These are phyloP conservation scores for Podarcis cretensis DNA, from an alignment of 2,113 vertebrate genomes.

Conservation along the genomic window DNA sequence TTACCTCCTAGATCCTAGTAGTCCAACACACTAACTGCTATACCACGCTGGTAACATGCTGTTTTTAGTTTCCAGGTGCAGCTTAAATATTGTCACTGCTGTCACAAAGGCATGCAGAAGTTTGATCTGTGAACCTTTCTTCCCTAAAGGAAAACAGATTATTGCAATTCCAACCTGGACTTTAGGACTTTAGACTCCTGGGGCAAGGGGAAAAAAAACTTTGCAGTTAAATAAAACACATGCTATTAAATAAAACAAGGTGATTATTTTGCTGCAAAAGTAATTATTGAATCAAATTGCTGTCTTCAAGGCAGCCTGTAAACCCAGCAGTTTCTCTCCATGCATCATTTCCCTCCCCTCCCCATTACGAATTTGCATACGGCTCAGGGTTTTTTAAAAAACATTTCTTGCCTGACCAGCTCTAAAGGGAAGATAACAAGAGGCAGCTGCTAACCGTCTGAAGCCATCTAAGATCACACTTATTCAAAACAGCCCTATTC, in stretches of 20 bases:
- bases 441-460: not conserved
- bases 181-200: constrained; percentile 39
- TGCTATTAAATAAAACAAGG: constrained; percentile 35
- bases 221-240: constrained; percentile 61
- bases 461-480: not conserved
- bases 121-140: not conserved
- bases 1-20: no score
- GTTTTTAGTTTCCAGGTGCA: not conserved
- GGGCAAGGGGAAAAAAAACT: constrained; percentile 34
- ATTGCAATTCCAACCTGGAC: constrained; percentile 45
- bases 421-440: constrained; percentile 24
- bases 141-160: not conserved
- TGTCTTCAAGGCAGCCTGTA: constrained; percentile 60
- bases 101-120: not conserved
- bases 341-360: constrained; percentile 34
- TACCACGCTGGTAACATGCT: not conserved
- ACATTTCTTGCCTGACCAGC: constrained; percentile 19
- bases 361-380: constrained; percentile 35
- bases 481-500: constrained; percentile 26
- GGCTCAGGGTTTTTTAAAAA: not conserved
- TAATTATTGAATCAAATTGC: constrained; percentile 72
- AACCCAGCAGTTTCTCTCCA: constrained; percentile 42
- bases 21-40: no score
- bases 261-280: constrained; percentile 71
- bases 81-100: not conserved